Evolutionary conservation across 2,113 vertebrate genomes (phyloP), one percentile per base, ranked within the genome.

Genomic region (Phylloscopus whistleri): DNA sequence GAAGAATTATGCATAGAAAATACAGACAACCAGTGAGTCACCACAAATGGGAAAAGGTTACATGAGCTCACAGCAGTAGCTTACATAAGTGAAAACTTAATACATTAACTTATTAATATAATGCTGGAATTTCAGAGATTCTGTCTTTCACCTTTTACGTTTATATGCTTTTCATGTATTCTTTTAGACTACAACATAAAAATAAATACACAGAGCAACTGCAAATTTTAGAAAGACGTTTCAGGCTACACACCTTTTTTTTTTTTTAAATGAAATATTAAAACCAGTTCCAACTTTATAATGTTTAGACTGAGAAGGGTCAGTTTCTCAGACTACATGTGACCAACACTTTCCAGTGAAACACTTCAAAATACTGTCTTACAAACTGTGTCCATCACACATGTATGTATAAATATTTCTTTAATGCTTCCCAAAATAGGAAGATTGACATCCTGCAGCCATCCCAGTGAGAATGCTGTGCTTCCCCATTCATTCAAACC

Each of bases 391-490:
- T 23, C 39, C 63, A 14, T 74, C 39, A 52, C 27, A 51, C 26
- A 26, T 0, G 1, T 23, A 52, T 0, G 8, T 26, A 60, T 1
- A 46, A 1, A 1, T 20, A 58, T 33, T 82, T 46, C 56, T 83
- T 56, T 37, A 74, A 63, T 13, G 37, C 27, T 52, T 55, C 30
- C 27, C 46, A 28, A 84, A 85, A 31, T 6, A 49, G 0, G 2
- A 37, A 81, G 60, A 68, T 15, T 23, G 24, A 44, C 10, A 19
- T n/a, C 28, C 31, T 79, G 62, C 58, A 89, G 41, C n/a, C 51
- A 89, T 3, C 5, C 53, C 35, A 20, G 16, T n/a, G 37, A 59
- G n/a, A 52, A 73, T 37, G 64, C 51, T 63, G 44, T 18, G 22
- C 28, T 13, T 90, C 22, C 33, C 41, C 41, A 44, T 16, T 84